Evolutionary conservation across 2,888 invertebrate genomes (phyloP), one percentile per base, ranked within the genome.

Genomic region (Gymnocheta viridis): DNA sequence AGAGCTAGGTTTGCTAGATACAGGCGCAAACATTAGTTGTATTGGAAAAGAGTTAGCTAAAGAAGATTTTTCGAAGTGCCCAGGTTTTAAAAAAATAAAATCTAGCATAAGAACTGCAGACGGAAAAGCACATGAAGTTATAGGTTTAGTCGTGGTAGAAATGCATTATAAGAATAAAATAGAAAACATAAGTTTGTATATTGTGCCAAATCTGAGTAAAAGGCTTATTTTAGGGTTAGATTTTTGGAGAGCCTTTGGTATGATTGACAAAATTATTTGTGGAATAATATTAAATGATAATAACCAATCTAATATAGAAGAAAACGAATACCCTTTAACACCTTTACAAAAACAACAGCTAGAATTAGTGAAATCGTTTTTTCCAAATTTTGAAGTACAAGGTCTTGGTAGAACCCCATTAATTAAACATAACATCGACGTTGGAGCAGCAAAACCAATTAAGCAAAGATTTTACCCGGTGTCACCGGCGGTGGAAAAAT

Each of bases 151-250:
- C 7, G 2, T 12, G 12, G 10, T 22, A 1, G 67, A 67, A 6
- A 32, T 41, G 9, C 2, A 5, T 10, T 60, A 35, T 22, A 35
- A n/a, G 14, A 38, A n/a, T 35, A 14, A 6, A 12, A 19, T 5
- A 3, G 2, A 22, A 5, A 49, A 66, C 12, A 29, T 66, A 6
- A 2, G 32, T 19, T 22, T 70, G 3, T 70, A 19, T 44, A 70
- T 70, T 29, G 70, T 70, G 4, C 41, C 56, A 3, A 38, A 3
- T 14, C 19, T 70, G 2, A 58, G 5, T 19, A 27, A 41, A 19
- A n/a, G 70, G 5, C 10, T 58, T 9, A 70, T 58, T 12, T n/a
- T 70, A 19, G 70, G 70, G 1, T 29, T 70, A 44, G 70, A 70
- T 32, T 70, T 70, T 22, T 70, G 56, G 56, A 70, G 19, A 35